Evolutionary conservation across 1,140 invertebrate species (phyloP), one percentile per base, ranked within the genome.

Genomic region (Plodia interpunctella): DNA sequence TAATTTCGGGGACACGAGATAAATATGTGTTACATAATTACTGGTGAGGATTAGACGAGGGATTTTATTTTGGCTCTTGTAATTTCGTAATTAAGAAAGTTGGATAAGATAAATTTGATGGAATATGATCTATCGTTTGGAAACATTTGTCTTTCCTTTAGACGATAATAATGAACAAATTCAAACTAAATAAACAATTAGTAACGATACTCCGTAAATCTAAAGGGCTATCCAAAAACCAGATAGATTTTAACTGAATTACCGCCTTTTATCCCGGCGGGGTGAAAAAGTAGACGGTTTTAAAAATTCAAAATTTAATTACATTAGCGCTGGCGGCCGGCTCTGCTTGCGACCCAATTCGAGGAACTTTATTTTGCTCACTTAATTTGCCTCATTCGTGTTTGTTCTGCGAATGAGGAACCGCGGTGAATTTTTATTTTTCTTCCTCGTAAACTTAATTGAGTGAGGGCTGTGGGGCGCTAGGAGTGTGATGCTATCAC

Each of bases 371-470:
- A 76, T 87, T 88, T 80, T 76, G 73, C 68, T 85, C 86, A 84
- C 86, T 87, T 87, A 86, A 88, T 88, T 88, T 82, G 68, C 71
- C 74, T 79, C 68, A 83, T 84, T 81, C 80, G 68, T 82, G 83
- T 88, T 87, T 87, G 79, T 74, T 80, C 70, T 80, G 63, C 62
- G 76, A 80, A 80, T 79, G 79, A 74, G 70, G 74, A 70, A 76
- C 70, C 63, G 56, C 55, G 66, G 66, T 50, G 67, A 72, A 69
- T 77, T 87, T 82, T 80, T 83, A 80, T 84, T 80, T 78, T 76
- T 72, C 72, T 75, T 76, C 69, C 67, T 64, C 72, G 62, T 63
- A 74, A 83, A 79, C 70, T 78, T 86, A 84, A 82, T 87, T 84
- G 78, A 78, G 72, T 70, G 72, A 72, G 78, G 65, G 60, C 30